Conservation (phyloP, 1,140 invertebrate species). For the Tenebrio molitor region DNA sequence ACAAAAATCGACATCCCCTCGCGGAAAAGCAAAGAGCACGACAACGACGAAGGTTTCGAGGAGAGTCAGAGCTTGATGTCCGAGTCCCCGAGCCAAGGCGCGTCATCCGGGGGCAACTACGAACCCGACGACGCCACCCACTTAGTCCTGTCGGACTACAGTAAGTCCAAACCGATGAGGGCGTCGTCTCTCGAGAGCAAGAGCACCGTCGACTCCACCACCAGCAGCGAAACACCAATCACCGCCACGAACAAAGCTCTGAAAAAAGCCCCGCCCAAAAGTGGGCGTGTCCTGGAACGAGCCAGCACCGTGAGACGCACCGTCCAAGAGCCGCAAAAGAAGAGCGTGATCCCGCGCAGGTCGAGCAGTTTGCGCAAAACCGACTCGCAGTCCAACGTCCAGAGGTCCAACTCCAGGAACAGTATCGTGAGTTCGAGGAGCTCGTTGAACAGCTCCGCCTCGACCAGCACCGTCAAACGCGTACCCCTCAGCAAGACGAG, state of each 20-base stretch:
- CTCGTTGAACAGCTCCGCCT: slow-evolving; percentile 85
- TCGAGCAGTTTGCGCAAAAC: slow-evolving; percentile 65
- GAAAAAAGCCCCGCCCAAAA: background rate
- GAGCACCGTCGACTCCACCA: slow-evolving; percentile 34
- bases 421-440: slow-evolving; percentile 85
- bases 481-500: slow-evolving; percentile 68
- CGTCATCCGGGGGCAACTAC: slow-evolving; percentile 62
- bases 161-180: slow-evolving; percentile 47
- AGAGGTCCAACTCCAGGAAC: slow-evolving; percentile 68
- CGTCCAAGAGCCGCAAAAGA: slow-evolving; percentile 47
- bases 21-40: slow-evolving; percentile 58
- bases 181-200: slow-evolving; percentile 41
- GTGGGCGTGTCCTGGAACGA: background rate
- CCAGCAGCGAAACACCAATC: slow-evolving; percentile 33
- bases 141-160: slow-evolving; percentile 44
- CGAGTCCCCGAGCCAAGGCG: slow-evolving; percentile 78
- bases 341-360: slow-evolving; percentile 60
- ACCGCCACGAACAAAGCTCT: background rate
- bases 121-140: slow-evolving; percentile 55
- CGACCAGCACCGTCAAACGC: slow-evolving; percentile 82
- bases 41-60: slow-evolving; percentile 91
- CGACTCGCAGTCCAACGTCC: slow-evolving; percentile 58
- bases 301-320: slow-evolving; percentile 37
- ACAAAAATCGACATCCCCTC: slow-evolving; percentile 58
- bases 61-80: slow-evolving; percentile 89